Evolutionary conservation across 2,888 invertebrate species (phyloP).

Genomic region (Acleris sparsana): DNA sequence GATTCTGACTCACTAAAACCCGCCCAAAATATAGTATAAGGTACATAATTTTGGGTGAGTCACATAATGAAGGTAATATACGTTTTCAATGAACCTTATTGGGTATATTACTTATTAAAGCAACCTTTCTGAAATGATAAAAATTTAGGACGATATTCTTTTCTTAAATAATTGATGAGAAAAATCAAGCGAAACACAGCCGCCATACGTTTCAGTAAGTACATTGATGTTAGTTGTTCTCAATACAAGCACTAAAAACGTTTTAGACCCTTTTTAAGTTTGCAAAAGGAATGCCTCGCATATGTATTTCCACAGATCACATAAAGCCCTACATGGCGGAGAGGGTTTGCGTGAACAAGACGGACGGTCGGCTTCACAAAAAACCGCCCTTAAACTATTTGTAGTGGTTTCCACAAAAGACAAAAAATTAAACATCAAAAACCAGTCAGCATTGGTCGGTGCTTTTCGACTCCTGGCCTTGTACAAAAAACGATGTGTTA

Average conservation of each 20-base stretch:
- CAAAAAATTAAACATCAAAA: slow-evolving; percentile 74
- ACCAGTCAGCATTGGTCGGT: slow-evolving; percentile 82
- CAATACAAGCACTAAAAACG: too few relatives aligned
- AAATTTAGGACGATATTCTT: too few relatives aligned
- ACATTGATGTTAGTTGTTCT: too few relatives aligned
- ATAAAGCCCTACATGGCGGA: slow-evolving; percentile 42
- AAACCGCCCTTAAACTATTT: slow-evolving; percentile 79
- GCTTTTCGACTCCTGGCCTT: slow-evolving; percentile 76
- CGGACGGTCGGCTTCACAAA: slow-evolving; percentile 69
- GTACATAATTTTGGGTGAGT: slow-evolving; percentile 8
- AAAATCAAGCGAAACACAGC: too few relatives aligned
- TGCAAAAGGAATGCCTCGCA: slow-evolving; percentile 41
- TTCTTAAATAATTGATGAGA: too few relatives aligned
- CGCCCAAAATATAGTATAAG: slow-evolving; percentile 19
- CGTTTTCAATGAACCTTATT: slow-evolving; percentile 3
- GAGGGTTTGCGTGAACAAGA: slow-evolving; percentile 70
- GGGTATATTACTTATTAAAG: neutral
- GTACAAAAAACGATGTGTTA: slow-evolving; percentile 81
- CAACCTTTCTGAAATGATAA: neutral
- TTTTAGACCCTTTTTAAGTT: slow-evolving; percentile 40
- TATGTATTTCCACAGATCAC: slow-evolving; percentile 28
- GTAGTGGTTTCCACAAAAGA: slow-evolving; percentile 79
- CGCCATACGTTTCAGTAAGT: too few relatives aligned
- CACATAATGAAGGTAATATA: slow-evolving; percentile 6
- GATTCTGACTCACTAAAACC: slow-evolving; percentile 22